These are phyloP conservation scores for Gymnothorax reevesii DNA, from an alignment of 2,797 vertebrate genomes.

Conservation along the genomic window DNA sequence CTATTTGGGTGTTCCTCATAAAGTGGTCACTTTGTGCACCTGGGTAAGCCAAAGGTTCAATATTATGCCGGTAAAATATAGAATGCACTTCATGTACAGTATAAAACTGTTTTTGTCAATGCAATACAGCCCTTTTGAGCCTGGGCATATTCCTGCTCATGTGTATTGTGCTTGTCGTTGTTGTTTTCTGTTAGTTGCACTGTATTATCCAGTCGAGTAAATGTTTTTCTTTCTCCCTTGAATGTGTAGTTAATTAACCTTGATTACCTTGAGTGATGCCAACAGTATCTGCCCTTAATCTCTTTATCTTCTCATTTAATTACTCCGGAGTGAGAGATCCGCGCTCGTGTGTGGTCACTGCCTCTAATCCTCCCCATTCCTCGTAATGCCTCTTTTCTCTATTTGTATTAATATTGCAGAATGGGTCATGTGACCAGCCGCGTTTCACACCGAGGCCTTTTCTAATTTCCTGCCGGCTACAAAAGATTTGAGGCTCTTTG, in stretches of 20 bases:
- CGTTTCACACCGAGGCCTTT: not conserved
- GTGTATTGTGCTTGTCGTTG: not conserved
- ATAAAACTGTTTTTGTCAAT: not conserved
- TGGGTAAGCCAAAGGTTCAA: too few species aligned
- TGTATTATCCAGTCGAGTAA: not conserved
- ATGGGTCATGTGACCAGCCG: conserved; percentile 10
- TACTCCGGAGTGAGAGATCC: conserved; percentile 19
- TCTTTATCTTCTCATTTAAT: conserved; percentile 33
- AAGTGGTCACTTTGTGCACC: too few species aligned
- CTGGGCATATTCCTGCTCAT: not conserved
- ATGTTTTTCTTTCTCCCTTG: conserved; percentile 27
- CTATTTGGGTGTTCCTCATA: too few species aligned
- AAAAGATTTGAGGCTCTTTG: not conserved
- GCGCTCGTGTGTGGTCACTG: not conserved
- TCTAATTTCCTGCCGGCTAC: conserved; percentile 13
- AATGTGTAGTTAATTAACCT: conserved; percentile 41
- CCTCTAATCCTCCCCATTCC: not conserved
- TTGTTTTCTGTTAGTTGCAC: not conserved
- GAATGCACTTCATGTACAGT: not conserved
- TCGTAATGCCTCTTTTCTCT: not conserved
- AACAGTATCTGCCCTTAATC: conserved; percentile 35
- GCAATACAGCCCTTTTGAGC: not conserved
- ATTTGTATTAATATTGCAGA: not conserved
- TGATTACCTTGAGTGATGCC: conserved; percentile 24
- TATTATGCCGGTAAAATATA: too few species aligned